Percentiles rank a stretch among this genome's conserved stretches.
These are phyloP conservation scores for Drosophila nasuta DNA, from an alignment of 1,140 invertebrate species.

Conservation along the genomic window DNA sequence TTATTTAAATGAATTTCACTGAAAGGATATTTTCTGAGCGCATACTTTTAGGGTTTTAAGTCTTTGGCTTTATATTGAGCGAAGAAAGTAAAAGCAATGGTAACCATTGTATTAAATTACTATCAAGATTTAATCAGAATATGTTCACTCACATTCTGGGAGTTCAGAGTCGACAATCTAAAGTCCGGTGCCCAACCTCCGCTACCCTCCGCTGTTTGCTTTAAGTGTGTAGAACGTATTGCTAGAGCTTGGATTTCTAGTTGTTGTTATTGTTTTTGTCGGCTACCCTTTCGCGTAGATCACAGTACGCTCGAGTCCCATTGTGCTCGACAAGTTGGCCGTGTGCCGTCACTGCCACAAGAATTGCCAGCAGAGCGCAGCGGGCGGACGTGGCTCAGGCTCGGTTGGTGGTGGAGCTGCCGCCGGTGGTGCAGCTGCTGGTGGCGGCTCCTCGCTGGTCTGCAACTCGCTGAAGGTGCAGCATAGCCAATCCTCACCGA, in stretches of 20 bases:
- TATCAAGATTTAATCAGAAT: too few relatives aligned
- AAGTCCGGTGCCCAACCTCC: background rate
- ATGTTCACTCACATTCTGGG: too few relatives aligned
- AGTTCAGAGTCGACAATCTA: background rate
- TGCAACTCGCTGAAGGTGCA: constrained; percentile 84
- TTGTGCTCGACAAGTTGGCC: constrained; percentile 87
- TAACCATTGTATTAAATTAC: too few relatives aligned
- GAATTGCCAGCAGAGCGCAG: constrained; percentile 86
- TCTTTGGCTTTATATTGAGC: too few relatives aligned
- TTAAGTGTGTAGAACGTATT: constrained; percentile 3
- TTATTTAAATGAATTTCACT: too few relatives aligned
- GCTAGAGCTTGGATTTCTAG: constrained; percentile 43
- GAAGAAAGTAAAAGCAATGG: too few relatives aligned
- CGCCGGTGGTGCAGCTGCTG: constrained; percentile 8
- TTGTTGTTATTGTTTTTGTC: constrained; percentile 7
- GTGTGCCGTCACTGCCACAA: constrained; percentile 91
- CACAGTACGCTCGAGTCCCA: constrained; percentile 89
- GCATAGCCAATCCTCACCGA: constrained; percentile 83
- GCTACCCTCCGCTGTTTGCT: background rate
- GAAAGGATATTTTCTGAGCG: too few relatives aligned
- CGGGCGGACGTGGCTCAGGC: constrained; percentile 20
- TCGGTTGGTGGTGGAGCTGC: constrained; percentile 16
- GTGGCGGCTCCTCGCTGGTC: constrained; percentile 51
- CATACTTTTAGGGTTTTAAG: too few relatives aligned
- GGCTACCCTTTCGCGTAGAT: constrained; percentile 85